Conservation (phyloP, 1,140 invertebrate genomes). For the Tetramorium simillimum region DNA sequence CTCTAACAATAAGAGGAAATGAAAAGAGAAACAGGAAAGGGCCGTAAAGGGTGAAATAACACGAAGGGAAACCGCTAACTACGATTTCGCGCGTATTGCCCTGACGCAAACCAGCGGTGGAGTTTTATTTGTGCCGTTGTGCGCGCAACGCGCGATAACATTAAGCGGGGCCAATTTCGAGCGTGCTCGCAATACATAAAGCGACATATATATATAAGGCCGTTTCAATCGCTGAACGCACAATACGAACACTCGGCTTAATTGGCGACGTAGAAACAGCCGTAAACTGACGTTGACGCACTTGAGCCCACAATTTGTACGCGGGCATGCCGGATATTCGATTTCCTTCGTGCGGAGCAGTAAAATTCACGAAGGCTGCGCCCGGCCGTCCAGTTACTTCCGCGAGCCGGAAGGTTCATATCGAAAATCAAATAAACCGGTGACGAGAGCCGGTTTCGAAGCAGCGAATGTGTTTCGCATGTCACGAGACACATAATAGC, state of each 20-base stretch:
- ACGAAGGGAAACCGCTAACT: conserved; percentile 16
- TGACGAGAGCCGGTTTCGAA: conserved; percentile 24
- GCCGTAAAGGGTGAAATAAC: conserved; percentile 3
- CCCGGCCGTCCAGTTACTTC: not conserved
- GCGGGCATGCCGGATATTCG: conserved; percentile 21
- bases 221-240: conserved; percentile 7
- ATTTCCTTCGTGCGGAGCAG: conserved; percentile 1
- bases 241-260: conserved; percentile 20
- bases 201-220: conserved; percentile 14
- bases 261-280: not conserved
- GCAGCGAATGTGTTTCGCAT: not conserved
- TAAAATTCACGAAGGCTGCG: conserved; percentile 23
- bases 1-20: not conserved
- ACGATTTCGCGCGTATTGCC: not conserved
- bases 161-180: conserved; percentile 24
- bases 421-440: conserved; percentile 55
- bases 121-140: conserved; percentile 31
- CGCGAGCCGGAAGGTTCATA: conserved; percentile 23
- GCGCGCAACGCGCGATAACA: conserved; percentile 25
- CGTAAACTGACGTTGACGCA: conserved; percentile 23
- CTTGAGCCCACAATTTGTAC: not conserved
- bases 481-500: not conserved
- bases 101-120: not conserved
- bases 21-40: not conserved
- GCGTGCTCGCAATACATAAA: not conserved